Base-by-base conservation (phyloP, 2,797 vertebrate genomes). In the Lacerta viridis region DNA sequence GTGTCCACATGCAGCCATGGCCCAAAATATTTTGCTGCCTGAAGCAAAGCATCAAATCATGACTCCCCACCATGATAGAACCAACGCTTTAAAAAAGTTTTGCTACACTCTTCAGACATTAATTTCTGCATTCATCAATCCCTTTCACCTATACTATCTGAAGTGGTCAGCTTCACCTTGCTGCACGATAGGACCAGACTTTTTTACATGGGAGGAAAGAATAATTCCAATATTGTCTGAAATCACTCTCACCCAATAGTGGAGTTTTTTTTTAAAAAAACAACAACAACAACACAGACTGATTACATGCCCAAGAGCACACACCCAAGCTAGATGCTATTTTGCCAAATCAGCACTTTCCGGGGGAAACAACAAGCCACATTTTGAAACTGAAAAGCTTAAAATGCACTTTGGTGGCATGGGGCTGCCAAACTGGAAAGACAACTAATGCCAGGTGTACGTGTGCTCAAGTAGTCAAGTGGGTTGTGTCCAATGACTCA, bases 381-480 rank as follows among this genome's bases (percentile, higher is more conserved):
- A 80, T 77, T 78, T 71, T 69, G n/a, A 61, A 41, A 10, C 41
- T 72, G 68, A 13, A 85, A 76, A 69, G 4, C 20, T 80, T 82
- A 39, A 64, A 77, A 77, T 43, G 3, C 39, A 59, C 11, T 72
- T 80, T 85, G 50, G 36, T 80, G 50, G 9, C 33, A 27, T 18
- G 36, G 36, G 15, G 39, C n/a, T 88, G 75, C 50, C 39, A 84
- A 79, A 69, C 82, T 72, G 36, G 75, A 88, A 88, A 84, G 33
- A 46, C 68, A 50, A 66, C 59, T 59, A 69, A 78, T 75, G n/a
- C 55, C n/a, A 66, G 59, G 55, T 36, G 71, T 59, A 80, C 75
- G 83, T 0, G 1, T 61, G 69, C n/a, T 78, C 10, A 80, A 50
- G 55, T 36, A 74, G 77, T 61, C 27, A 72, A 79, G 5, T 74